A percentile compares a stretch with the other conserved stretches of the same genome.
Evolutionary conservation across 2,797 vertebrate species (phyloP).

Genomic region (Falco biarmicus): DNA sequence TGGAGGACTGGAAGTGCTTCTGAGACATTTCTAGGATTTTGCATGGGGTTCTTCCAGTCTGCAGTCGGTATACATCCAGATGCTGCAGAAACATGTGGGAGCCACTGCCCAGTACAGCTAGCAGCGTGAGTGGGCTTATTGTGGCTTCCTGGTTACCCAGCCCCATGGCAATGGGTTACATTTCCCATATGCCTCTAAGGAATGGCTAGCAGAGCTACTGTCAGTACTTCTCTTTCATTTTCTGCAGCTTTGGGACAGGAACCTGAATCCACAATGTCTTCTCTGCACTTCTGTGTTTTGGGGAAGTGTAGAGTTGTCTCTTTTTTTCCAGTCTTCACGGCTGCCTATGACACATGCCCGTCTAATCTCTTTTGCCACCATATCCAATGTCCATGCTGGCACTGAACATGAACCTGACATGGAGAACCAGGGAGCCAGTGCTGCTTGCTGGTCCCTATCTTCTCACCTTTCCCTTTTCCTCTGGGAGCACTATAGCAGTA

Average conservation of each 20-base stretch:
- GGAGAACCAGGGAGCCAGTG: background rate
- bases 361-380: background rate
- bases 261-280: background rate
- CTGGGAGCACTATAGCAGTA: background rate
- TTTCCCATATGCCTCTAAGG: background rate
- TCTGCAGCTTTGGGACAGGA: background rate
- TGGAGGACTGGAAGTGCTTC: conserved; percentile 40
- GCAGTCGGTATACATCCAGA: background rate
- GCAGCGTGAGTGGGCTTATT: background rate
- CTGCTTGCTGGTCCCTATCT: background rate
- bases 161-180: background rate
- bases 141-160: background rate
- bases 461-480: background rate
- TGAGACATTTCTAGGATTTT: conserved; percentile 54
- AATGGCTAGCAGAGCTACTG: background rate
- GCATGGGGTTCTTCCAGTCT: conserved; percentile 4
- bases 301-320: background rate
- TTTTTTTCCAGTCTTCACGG: background rate
- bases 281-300: background rate
- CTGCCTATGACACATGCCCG: background rate
- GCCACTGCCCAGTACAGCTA: background rate
- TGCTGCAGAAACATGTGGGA: background rate
- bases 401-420: background rate
- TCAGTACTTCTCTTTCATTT: background rate
- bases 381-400: background rate